These are phyloP conservation scores for Argopecten irradians DNA, from an alignment of 1,140 invertebrate species.

Conservation along the genomic window DNA sequence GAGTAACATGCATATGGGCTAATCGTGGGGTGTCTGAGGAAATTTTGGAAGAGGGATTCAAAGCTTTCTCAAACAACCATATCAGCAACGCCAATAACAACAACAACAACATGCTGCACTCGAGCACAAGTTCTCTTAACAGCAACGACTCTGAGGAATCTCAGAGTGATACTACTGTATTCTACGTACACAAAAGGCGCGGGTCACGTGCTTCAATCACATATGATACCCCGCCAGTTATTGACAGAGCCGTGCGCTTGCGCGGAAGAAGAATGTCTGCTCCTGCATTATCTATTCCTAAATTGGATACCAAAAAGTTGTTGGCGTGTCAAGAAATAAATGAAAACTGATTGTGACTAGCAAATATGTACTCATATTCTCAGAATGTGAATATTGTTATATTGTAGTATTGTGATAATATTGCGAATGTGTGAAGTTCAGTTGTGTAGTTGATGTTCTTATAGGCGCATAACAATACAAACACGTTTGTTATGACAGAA, in stretches of 20 bases:
- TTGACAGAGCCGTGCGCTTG: constrained; percentile 48
- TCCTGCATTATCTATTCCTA: constrained; percentile 45
- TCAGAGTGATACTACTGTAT: constrained; percentile 51
- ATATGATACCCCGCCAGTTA: constrained; percentile 50
- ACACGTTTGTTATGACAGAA: background rate
- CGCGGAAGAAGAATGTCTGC: constrained; percentile 53
- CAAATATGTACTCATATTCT: no score
- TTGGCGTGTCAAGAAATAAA: constrained; percentile 48
- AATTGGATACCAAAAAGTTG: constrained; percentile 36
- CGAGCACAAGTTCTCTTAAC: constrained; percentile 46
- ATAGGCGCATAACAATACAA: background rate
- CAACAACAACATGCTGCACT: constrained; percentile 28
- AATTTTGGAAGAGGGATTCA: constrained; percentile 50
- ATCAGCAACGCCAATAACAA: constrained; percentile 28
- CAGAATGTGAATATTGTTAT: background rate
- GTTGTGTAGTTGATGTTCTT: background rate
- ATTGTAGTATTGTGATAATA: background rate
- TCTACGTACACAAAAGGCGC: constrained; percentile 48
- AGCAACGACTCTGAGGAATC: constrained; percentile 54
- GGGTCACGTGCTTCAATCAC: constrained; percentile 52
- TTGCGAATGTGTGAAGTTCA: no score
- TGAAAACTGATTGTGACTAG: constrained; percentile 40
- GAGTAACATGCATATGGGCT: constrained; percentile 53
- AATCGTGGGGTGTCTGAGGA: constrained; percentile 53
- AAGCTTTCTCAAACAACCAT: constrained; percentile 40